Evolutionary conservation across 2,113 vertebrate species (phyloP).

Genomic region (Thalassoma bifasciatum): DNA sequence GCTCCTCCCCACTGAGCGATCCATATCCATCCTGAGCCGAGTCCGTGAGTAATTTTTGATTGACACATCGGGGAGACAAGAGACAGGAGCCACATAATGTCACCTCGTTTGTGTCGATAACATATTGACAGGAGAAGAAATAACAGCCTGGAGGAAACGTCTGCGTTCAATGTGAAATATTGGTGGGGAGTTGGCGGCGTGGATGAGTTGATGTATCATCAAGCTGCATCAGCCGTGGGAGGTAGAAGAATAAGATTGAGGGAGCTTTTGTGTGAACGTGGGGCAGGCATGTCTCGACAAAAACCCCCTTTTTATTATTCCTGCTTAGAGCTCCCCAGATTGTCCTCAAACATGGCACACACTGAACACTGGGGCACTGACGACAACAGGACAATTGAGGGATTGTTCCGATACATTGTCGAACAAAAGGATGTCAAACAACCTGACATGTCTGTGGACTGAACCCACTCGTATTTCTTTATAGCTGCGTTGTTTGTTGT

Average conservation of each 20-base stretch:
- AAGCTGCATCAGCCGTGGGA: conserved; percentile 29
- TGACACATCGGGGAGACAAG: conserved; percentile 54
- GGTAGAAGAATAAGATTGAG: conserved; percentile 44
- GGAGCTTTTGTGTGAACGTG: conserved; percentile 36
- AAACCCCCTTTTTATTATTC: conserved; percentile 46
- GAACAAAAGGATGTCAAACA: conserved; percentile 29
- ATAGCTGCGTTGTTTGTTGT: conserved; percentile 29
- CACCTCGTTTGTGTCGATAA: conserved; percentile 68
- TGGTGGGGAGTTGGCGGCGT: conserved; percentile 25
- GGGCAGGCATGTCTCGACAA: conserved; percentile 51
- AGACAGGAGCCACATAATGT: conserved; percentile 54
- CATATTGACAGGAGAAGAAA: conserved; percentile 62
- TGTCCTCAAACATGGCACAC: conserved; percentile 30
- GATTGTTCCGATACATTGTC: conserved; percentile 22
- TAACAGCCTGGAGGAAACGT: conserved; percentile 60
- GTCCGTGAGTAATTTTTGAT: conserved; percentile 64
- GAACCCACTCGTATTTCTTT: not conserved
- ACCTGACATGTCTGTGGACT: conserved; percentile 15
- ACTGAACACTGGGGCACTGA: conserved; percentile 8
- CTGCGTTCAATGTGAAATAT: conserved; percentile 63
- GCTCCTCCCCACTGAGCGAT: conserved; percentile 45
- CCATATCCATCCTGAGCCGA: conserved; percentile 50
- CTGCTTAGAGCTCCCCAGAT: conserved; percentile 33
- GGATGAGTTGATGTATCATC: conserved; percentile 26
- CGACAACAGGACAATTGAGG: conserved; percentile 32